Evolutionary conservation across 2,113 vertebrate genomes (phyloP), one percentile per base, ranked within the genome.

Genomic region (Sardina pilchardus): DNA sequence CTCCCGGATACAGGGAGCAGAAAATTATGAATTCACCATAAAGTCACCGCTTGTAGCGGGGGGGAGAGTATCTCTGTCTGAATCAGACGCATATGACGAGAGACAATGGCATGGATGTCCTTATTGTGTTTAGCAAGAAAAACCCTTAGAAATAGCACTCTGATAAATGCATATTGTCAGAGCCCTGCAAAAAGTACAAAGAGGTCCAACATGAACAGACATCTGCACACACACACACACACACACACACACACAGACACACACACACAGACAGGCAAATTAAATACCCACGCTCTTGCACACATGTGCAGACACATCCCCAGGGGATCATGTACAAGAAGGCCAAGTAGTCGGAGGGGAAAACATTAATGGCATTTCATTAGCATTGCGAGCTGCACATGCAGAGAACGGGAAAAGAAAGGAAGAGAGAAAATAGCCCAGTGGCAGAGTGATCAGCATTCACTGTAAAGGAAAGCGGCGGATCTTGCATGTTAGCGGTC

Each of bases 261-360:
- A 78, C 30, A 83, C 71, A 45, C 56, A 47, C 45, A 83, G 5
- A 39, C n/a, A 84, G 36, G 30, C 59, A 84, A 59, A 82, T 7
- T 10, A 48, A 47, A 50, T 21, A 17, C 82, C 53, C 47, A 48
- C 24, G 63, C 10, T 42, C 59, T 34, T 6, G 83, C 50, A 83
- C 75, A 84, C 81, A 86, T 14, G 34, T n/a, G 81, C 81, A 85
- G 19, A 81, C 14, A 67, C 84, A 84, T 95, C 95, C 95, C 95
- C 85, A 80, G 94, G 95, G 95, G 94, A 96, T 89, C 92, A 93
- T 86, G 92, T 93, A 92, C 92, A 94, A 94, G 93, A 94, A 95
- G 96, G 96, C 96, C 96, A 95, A 96, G 95, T 96, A 96, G 96
- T 96, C 94, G 96, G 94, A 95, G 95, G 95, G 95, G 94, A 96